Conservation (phyloP, 2,113 vertebrate genomes). For the Psittacus erithacus region DNA sequence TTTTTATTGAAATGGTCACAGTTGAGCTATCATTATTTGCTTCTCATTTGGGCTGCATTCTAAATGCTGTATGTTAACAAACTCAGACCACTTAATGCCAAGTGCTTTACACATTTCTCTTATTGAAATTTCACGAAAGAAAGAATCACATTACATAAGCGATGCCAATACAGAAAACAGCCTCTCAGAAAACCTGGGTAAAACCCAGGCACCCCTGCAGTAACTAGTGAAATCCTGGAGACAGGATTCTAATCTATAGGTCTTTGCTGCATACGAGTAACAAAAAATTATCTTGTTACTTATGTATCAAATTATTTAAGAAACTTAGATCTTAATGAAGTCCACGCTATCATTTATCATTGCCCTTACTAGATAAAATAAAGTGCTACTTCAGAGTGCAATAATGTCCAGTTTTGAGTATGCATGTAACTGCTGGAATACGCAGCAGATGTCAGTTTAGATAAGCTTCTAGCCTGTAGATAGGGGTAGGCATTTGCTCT, state of each 20-base stretch:
- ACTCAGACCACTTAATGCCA: background rate
- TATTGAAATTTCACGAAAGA: constrained; percentile 15
- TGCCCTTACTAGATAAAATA: background rate
- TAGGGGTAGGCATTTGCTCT: background rate
- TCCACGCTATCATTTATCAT: background rate
- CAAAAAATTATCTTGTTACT: background rate
- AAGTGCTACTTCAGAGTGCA: background rate
- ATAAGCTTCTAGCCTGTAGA: background rate
- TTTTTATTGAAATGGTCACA: background rate
- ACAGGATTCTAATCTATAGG: background rate
- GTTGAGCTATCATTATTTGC: background rate
- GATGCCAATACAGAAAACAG: background rate
- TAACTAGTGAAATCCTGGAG: background rate
- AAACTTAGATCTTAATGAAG: background rate
- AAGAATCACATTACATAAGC: background rate
- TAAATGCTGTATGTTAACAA: background rate
- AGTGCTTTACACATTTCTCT: background rate
- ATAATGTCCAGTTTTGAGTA: background rate
- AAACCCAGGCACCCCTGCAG: background rate
- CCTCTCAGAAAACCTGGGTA: background rate
- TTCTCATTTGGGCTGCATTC: background rate
- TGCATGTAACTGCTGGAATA: background rate
- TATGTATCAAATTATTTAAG: background rate
- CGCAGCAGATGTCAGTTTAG: background rate
- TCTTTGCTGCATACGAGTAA: background rate